A percentile compares a stretch with the other conserved stretches of the same genome.
These are phyloP conservation scores for Onychostruthus taczanowskii DNA, from an alignment of 2,113 vertebrate species.

Conservation along the genomic window DNA sequence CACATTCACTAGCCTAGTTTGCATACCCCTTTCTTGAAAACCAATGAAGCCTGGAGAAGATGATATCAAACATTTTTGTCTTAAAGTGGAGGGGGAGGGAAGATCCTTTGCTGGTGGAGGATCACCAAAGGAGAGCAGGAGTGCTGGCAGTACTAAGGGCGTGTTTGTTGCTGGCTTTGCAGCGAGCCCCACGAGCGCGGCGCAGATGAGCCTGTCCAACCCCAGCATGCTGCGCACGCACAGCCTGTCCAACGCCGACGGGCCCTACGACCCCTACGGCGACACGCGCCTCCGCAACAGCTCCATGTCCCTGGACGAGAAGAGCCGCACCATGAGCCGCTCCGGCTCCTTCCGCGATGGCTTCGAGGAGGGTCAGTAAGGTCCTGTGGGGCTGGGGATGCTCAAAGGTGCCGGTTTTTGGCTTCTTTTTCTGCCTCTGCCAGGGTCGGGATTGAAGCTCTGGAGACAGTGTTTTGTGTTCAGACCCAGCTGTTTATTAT, in stretches of 20 bases:
- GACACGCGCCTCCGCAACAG: conserved; percentile 93
- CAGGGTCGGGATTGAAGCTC: no score
- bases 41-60: background rate
- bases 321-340: conserved; percentile 93
- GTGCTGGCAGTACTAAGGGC: accelerated
- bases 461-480: no score
- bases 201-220: conserved; percentile 88
- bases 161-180: conserved; percentile 21
- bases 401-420: background rate
- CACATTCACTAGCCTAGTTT: background rate
- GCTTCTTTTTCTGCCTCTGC: background rate
- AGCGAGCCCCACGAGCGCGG: conserved; percentile 89
- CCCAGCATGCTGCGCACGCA: conserved; percentile 85
- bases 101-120: background rate
- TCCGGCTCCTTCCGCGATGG: conserved; percentile 97
- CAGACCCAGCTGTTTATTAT: background rate
- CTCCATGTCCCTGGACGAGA: conserved; percentile 96
- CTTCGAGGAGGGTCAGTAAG: conserved; percentile 92
- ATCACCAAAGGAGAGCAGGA: background rate
- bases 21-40: background rate
- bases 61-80: background rate
- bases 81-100: accelerated
- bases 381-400: accelerated
- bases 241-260: conserved; percentile 91
- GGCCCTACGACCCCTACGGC: conserved; percentile 80